Evolutionary conservation across 2,113 vertebrate genomes (phyloP).

Genomic region (Panthera uncia): DNA sequence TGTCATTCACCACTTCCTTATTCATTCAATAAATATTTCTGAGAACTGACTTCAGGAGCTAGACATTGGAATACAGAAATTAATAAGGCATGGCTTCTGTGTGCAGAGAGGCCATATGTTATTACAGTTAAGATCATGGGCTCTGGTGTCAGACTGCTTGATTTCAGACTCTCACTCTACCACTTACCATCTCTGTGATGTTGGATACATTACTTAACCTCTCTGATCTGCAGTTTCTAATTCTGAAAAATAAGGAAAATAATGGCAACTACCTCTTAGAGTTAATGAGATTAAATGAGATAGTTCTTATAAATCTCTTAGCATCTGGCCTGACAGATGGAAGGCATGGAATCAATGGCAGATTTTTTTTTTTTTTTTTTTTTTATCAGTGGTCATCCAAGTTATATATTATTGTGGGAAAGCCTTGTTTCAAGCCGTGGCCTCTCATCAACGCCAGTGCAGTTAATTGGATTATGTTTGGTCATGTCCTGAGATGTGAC

Average conservation of each 20-base stretch:
- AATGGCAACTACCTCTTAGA: neutral
- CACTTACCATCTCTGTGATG: neutral
- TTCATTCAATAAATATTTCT: conserved; percentile 1
- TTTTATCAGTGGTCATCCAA: neutral
- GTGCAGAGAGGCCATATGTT: neutral
- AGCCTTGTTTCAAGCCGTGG: neutral
- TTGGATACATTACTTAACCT: neutral
- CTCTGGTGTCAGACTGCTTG: neutral
- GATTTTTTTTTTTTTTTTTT: too few relatives aligned
- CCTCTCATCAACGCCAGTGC: neutral
- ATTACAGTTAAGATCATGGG: neutral
- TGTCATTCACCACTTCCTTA: neutral
- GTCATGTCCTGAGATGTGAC: neutral
- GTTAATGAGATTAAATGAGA: conserved; percentile 57
- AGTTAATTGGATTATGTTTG: conserved; percentile 36
- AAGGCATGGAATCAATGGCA: neutral
- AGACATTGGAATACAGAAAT: neutral
- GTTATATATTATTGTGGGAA: conserved; percentile 28
- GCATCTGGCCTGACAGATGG: neutral
- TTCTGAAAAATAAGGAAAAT: conserved; percentile 18
- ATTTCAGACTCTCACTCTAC: neutral
- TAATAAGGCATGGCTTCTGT: neutral
- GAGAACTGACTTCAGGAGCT: neutral
- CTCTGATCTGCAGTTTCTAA: conserved; percentile 1
- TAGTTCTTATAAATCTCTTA: conserved; percentile 33